Base-by-base conservation (phyloP, 2,113 vertebrate genomes). In the Leiothrix lutea region DNA sequence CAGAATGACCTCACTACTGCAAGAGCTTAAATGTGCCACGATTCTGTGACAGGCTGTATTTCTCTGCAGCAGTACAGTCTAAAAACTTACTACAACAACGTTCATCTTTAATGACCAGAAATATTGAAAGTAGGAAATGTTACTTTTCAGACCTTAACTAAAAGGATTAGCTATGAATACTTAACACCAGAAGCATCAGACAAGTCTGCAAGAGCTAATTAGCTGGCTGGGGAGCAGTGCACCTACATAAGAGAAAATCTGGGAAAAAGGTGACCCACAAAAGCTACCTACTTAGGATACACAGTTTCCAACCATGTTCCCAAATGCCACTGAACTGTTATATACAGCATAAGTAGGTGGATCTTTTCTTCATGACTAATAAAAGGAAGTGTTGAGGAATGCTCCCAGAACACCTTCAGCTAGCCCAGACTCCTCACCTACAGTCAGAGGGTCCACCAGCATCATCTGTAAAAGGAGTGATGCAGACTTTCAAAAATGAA, bases 401-500 rank as follows among this genome's bases (percentile, higher is more conserved):
- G 9, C 60, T 88, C 47, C 25, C 26, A n/a, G 11, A 78, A 58
- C 28, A 26, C 2, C 1, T 33, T 10, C 48, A 71, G n/a, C 31
- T 13, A 69, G 18, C 14, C 9, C 35, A 54, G 35, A 48, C 33
- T 38, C 33, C 20, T 48, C 57, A 35, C 14, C 47, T 23, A 6
- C 28, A 51, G n/a, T 15, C 42, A 40, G 47, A 25, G 28, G 31
- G 14, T 53, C 19, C 50, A 35, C 14, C 3, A 64, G 35, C 40
- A 45, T n/a, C 4, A 26, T 14, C 25, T 21, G 11, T 66, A 54
- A 35, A 54, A 74, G 33, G 5, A 92, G 19, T 25, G 54, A 24
- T 36, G 47, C 53, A 38, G 61, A 15, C 94, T 85, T 64, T 97
- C 94, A 95, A 97, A 98, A 97, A 95, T 93, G 91, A 95, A 97